phyloP scores from a whole-genome alignment of 2,113 vertebrate genomes.

The Aegithalos caudatus region DNA sequence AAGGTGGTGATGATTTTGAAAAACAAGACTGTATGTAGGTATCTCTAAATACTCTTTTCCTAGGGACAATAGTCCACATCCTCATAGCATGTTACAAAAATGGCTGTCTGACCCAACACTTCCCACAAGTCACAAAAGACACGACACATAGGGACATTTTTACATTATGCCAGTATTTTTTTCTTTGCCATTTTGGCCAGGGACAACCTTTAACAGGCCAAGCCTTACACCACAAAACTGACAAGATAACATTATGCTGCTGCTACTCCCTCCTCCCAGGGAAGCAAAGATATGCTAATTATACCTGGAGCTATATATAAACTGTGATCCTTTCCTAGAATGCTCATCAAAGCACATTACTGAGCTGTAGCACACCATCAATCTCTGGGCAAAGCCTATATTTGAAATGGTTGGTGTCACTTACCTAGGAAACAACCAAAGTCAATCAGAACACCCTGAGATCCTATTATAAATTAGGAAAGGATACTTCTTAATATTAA shows the following conservation, averaged over 20 bases:
- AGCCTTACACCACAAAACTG: not conserved
- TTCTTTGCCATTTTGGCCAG: not conserved
- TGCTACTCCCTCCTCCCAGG: not conserved
- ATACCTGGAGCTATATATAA: not conserved
- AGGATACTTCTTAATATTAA: not conserved
- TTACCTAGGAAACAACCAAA: not conserved
- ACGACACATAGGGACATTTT: not conserved
- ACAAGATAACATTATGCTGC: rapidly evolving
- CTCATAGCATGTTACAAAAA: not conserved
- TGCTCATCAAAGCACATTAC: not conserved
- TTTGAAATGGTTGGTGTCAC: not conserved
- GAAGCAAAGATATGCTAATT: not conserved
- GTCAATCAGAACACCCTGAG: not conserved
- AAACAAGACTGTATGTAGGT: not conserved
- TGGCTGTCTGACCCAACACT: not conserved
- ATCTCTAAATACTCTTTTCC: not conserved
- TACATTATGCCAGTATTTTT: not conserved
- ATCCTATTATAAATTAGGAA: not conserved
- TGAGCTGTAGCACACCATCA: not conserved
- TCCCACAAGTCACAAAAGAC: not conserved
- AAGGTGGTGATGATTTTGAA: not conserved
- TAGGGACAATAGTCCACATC: not conserved
- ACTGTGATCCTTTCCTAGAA: not conserved
- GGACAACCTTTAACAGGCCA: not conserved
- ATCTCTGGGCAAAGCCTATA: not conserved